These are phyloP conservation scores for Magallana ariakensis DNA, from an alignment of 1,140 invertebrate genomes.

Conservation along the genomic window DNA sequence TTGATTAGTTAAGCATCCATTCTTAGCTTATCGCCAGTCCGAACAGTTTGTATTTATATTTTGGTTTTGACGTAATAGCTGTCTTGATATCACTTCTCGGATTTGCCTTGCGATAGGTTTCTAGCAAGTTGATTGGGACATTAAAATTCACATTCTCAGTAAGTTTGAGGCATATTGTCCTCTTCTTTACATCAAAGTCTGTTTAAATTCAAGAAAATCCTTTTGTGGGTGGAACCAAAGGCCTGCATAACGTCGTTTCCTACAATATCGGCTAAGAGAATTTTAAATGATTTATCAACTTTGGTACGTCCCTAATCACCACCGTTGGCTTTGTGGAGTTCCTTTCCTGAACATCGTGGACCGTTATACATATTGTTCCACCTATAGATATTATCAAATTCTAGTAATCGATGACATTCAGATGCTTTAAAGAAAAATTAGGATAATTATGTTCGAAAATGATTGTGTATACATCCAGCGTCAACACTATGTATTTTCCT, in stretches of 20 bases:
- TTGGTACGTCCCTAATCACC: constrained; percentile 44
- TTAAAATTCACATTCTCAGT: constrained; percentile 16
- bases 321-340: constrained; percentile 39
- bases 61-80: constrained; percentile 13
- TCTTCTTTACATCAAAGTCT: constrained; percentile 49
- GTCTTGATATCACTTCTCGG: background rate
- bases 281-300: constrained; percentile 28
- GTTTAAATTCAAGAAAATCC: constrained; percentile 45
- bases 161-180: background rate
- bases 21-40: constrained; percentile 33
- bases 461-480: constrained; percentile 49
- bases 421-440: no score
- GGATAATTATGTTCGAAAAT: no score
- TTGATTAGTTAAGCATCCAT: constrained; percentile 17
- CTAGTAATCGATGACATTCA: background rate
- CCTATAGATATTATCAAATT: background rate
- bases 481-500: constrained; percentile 61
- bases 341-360: constrained; percentile 24
- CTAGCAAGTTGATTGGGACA: constrained; percentile 21
- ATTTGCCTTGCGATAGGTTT: background rate
- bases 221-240: constrained; percentile 9
- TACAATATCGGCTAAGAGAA: constrained; percentile 8
- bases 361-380: constrained; percentile 23
- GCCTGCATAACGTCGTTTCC: constrained; percentile 13
- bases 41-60: constrained; percentile 9